Evolutionary conservation across 2,113 vertebrate species (phyloP), one percentile per base, ranked within the genome.

Genomic region (Protomyctophum bolini): DNA sequence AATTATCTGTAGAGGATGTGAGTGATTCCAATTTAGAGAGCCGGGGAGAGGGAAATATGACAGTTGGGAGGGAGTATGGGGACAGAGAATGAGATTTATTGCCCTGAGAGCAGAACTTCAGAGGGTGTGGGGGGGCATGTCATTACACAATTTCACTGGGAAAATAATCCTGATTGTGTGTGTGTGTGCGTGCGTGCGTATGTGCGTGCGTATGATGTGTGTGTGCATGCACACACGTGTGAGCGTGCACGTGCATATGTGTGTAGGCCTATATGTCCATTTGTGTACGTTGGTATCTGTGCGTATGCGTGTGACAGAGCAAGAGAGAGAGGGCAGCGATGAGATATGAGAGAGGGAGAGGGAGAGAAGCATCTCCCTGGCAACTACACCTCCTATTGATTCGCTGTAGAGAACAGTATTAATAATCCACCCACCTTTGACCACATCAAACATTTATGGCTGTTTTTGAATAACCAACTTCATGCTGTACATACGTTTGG

Each of bases 21-120:
- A 86, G 77, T 89, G 84, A 88, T 89, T 81, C 77, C 73, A 84
- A 77, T 86, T 84, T 84, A 79, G 76, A 76, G 74, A 75, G 33
- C 33, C 33, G 33, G 33, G 33, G 33, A 41, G 33, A 41, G 33
- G 33, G 33, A 41, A 6, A 41, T 41, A 41, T 41, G 33, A 41
- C 33, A 12, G 68, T 71, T 41, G 76, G 69, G 58, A 88, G 74
- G 85, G 78, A 82, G 83, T 67, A 65, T 67, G 81, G 84, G 83
- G 62, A 70, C 45, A 71, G 66, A 81, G 81, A 87, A 87, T 86
- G 77, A 87, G 83, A 83, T 86, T 86, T 84, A 60, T 81, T 86
- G 51, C 82, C 74, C 85, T 45, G 21, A 85, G 81, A 83, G 68
- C 70, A 82, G 58, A 66, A 81, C 87, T 80, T 85, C 83, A 79